A percentile compares a stretch with the other conserved stretches of the same genome.
These are phyloP conservation scores for Scaptomyza flava DNA, from an alignment of 2,888 invertebrate genomes.

Conservation along the genomic window DNA sequence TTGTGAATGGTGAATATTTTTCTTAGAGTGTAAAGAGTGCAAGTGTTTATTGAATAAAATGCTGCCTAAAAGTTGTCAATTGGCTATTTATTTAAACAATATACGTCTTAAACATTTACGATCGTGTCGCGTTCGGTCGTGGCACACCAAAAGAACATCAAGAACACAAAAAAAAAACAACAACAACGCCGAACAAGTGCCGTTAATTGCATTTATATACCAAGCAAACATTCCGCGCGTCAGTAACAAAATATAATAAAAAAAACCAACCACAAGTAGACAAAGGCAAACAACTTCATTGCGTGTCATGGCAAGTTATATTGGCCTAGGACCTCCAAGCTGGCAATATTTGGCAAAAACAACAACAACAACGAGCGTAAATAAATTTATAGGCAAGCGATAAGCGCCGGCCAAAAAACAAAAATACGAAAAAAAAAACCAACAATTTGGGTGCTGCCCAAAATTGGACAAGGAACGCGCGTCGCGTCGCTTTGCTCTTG, in stretches of 20 bases:
- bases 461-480: conserved; percentile 78
- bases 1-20: not conserved
- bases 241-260: conserved; percentile 4
- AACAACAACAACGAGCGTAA: conserved; percentile 27
- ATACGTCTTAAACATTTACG: not conserved
- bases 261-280: conserved; percentile 2
- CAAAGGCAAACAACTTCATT: conserved; percentile 73
- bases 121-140: conserved; percentile 5
- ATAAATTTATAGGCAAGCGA: conserved; percentile 73
- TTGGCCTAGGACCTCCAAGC: conserved; percentile 71
- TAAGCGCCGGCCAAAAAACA: conserved; percentile 62
- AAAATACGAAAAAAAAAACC: not conserved
- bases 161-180: conserved; percentile 5
- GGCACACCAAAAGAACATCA: conserved; percentile 3
- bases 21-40: not conserved
- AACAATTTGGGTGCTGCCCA: conserved; percentile 52
- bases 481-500: conserved; percentile 50
- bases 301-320: conserved; percentile 67
- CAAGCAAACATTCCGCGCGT: conserved; percentile 40
- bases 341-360: conserved; percentile 59
- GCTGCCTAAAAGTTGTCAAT: conserved; percentile 1
- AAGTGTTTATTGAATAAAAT: not conserved
- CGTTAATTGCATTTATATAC: conserved; percentile 60
- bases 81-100: not conserved
- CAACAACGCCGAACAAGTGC: conserved; percentile 46